Evolutionary conservation across 2,113 vertebrate species (phyloP).

Genomic region (Cephalophus harveyi): DNA sequence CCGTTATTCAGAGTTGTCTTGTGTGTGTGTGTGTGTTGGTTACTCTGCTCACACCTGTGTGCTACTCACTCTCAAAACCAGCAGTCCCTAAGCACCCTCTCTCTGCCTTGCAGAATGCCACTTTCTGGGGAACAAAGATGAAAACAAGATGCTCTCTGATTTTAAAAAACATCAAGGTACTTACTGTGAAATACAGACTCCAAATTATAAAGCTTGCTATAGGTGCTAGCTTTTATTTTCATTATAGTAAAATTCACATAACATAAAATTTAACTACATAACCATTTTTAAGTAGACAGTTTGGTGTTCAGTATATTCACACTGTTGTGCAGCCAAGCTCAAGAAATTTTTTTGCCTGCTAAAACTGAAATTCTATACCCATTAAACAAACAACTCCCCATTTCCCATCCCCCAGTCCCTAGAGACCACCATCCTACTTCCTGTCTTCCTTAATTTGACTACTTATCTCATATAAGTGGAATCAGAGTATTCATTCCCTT

Average conservation of each 20-base stretch:
- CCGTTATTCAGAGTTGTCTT: neutral
- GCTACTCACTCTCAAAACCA: neutral
- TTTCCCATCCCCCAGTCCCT: neutral
- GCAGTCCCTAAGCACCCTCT: neutral
- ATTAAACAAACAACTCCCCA: neutral
- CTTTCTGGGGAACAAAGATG: neutral
- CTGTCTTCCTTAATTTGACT: neutral
- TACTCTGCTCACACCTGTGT: neutral
- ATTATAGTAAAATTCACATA: neutral
- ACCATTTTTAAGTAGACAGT: no score
- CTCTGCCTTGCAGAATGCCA: neutral
- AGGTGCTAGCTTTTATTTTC: neutral
- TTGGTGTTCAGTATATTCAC: no score
- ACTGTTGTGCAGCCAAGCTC: neutral
- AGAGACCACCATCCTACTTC: neutral
- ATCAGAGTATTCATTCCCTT: fast-evolving
- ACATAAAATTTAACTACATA: neutral
- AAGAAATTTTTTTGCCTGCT: no score
- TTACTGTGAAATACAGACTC: neutral
- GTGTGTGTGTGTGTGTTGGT: neutral
- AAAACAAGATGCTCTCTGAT: neutral
- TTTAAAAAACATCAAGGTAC: neutral
- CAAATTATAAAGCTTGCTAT: no score
- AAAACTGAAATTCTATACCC: neutral
- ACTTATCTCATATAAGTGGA: neutral